These are phyloP conservation scores for Pammene aurita DNA, from an alignment of 2,888 invertebrate genomes.

Conservation along the genomic window DNA sequence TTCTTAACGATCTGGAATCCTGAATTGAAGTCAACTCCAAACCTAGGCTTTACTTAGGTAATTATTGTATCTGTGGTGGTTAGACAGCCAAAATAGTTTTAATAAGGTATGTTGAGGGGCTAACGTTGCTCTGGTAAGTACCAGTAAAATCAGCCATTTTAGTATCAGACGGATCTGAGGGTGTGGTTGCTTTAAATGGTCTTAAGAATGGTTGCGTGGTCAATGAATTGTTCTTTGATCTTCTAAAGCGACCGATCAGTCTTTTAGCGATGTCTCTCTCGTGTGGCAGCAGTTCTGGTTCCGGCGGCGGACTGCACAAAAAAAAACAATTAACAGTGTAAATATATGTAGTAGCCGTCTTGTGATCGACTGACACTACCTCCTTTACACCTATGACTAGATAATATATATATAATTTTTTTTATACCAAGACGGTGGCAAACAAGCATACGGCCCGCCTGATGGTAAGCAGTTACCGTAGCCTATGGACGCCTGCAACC, in stretches of 20 bases:
- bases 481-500: too few relatives aligned
- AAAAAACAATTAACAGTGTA: neutral
- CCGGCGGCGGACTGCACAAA: conserved; percentile 23
- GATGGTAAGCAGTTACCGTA: too few relatives aligned
- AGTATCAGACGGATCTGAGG: neutral
- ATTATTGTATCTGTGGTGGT: neutral
- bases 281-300: conserved; percentile 36
- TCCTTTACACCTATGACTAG: too few relatives aligned
- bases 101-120: neutral
- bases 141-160: neutral
- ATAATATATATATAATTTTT: too few relatives aligned
- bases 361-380: too few relatives aligned
- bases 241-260: conserved; percentile 38
- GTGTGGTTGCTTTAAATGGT: conserved; percentile 18
- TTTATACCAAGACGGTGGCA: too few relatives aligned
- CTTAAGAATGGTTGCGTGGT: conserved; percentile 28
- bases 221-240: conserved; percentile 31
- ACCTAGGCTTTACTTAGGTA: neutral
- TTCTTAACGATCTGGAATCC: neutral
- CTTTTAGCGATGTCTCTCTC: conserved; percentile 33
- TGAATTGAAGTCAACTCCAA: neutral
- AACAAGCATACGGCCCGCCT: too few relatives aligned
- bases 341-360: too few relatives aligned
- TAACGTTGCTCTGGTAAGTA: neutral
- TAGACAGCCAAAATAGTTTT: conserved; percentile 7